Percentiles rank a stretch among this genome's conserved stretches.
These are phyloP conservation scores for Semicossyphus pulcher DNA, from an alignment of 2,113 vertebrate genomes.

Conservation along the genomic window DNA sequence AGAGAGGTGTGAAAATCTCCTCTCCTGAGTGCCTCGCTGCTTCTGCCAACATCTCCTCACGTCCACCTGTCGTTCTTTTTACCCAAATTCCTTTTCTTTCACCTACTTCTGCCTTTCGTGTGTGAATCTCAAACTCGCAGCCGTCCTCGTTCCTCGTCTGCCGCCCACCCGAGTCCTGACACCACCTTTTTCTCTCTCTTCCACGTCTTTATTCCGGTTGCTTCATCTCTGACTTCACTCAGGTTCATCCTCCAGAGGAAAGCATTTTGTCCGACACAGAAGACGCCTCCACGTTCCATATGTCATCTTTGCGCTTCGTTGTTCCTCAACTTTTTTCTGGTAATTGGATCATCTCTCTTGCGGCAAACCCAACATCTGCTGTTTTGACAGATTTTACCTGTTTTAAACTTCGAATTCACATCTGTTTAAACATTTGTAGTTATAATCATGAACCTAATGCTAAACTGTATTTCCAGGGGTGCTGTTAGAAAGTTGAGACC, in stretches of 20 bases:
- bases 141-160: neutral
- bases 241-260: conserved; percentile 32
- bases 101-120: neutral
- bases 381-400: conserved; percentile 29
- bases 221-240: conserved; percentile 33
- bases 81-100: neutral
- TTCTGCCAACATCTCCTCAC: conserved; percentile 29
- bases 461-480: neutral
- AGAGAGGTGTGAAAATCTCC: conserved; percentile 16
- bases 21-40: conserved; percentile 19
- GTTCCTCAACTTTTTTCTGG: conserved; percentile 22
- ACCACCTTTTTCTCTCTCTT: conserved; percentile 1
- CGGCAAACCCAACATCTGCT: conserved; percentile 54
- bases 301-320: conserved; percentile 39
- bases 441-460: neutral
- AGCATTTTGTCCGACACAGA: conserved; percentile 17
- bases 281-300: conserved; percentile 36
- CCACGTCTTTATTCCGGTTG: conserved; percentile 21
- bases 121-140: conserved; percentile 4
- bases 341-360: conserved; percentile 52
- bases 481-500: neutral
- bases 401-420: conserved; percentile 2
- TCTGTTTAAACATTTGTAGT: conserved; percentile 21
- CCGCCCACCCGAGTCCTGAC: neutral
- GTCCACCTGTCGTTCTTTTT: conserved; percentile 6